These are phyloP conservation scores for Drosophila longiperda DNA, from an alignment of 2,888 invertebrate species.

Conservation along the genomic window DNA sequence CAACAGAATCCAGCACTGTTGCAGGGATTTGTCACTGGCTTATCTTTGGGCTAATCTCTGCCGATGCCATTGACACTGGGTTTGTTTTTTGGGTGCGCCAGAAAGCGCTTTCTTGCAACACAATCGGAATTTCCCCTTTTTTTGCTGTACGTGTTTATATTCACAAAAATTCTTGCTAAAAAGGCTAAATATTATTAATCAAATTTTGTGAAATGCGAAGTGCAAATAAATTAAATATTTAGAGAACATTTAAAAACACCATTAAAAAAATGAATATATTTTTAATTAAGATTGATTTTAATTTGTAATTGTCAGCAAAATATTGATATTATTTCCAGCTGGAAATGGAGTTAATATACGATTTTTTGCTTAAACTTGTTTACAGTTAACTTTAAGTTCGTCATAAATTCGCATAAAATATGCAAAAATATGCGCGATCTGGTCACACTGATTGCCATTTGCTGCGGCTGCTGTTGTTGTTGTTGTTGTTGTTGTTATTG, in stretches of 20 bases:
- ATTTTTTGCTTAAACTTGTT: background rate
- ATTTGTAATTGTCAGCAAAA: background rate
- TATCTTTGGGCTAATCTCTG: slow-evolving; percentile 27
- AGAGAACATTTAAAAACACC: background rate
- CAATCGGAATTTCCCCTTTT: slow-evolving; percentile 10
- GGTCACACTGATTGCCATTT: slow-evolving; percentile 43
- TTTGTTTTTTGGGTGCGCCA: slow-evolving; percentile 25
- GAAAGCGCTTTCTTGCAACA: slow-evolving; percentile 15
- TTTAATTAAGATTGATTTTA: background rate
- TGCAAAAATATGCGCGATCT: slow-evolving; percentile 31
- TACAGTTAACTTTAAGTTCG: background rate
- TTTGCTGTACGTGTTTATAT: background rate
- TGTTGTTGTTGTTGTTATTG: slow-evolving; percentile 2
- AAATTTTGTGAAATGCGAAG: background rate
- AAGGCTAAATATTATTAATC: background rate
- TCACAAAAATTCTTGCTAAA: background rate
- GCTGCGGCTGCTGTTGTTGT: slow-evolving; percentile 1
- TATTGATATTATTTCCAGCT: background rate
- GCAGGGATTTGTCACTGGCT: slow-evolving; percentile 1
- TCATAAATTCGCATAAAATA: slow-evolving; percentile 13
- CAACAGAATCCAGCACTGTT: background rate
- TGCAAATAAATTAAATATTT: background rate
- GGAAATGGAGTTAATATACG: background rate
- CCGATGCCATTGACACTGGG: slow-evolving; percentile 43
- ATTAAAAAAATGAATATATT: background rate